Percentiles rank a stretch among this genome's conserved stretches.
Evolutionary conservation across 2,888 invertebrate genomes (phyloP).

Genomic region (Lamellibrachia satsuma): DNA sequence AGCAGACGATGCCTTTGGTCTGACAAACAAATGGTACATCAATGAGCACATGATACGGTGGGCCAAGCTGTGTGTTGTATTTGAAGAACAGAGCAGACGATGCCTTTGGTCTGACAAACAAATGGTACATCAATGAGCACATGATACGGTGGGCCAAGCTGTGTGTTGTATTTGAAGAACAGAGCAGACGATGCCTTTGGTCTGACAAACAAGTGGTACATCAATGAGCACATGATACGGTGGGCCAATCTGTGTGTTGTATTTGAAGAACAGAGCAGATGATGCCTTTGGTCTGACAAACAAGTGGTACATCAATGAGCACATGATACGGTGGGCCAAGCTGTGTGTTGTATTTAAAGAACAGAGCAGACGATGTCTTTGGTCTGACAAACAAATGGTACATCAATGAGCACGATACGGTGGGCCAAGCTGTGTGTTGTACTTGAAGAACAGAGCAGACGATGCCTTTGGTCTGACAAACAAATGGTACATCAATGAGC

Average conservation of each 20-base stretch:
- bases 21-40: slow-evolving; percentile 69
- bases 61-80: slow-evolving; percentile 98
- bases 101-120: slow-evolving; percentile 56
- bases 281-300: slow-evolving; percentile 67
- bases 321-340: slow-evolving; percentile 99
- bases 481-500: too few relatives aligned
- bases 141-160: slow-evolving; percentile 98
- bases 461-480: too few relatives aligned
- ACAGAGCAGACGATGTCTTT: slow-evolving; percentile 82
- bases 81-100: slow-evolving; percentile 95
- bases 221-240: slow-evolving; percentile 77
- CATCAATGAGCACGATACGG: too few relatives aligned
- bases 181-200: slow-evolving; percentile 80
- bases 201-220: slow-evolving; percentile 41
- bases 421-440: too few relatives aligned
- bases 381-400: slow-evolving; percentile 57
- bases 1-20: slow-evolving; percentile 77
- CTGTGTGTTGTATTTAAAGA: slow-evolving; percentile 83
- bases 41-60: slow-evolving; percentile 95
- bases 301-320: slow-evolving; percentile 75
- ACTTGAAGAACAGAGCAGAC: too few relatives aligned
- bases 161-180: slow-evolving; percentile 97
- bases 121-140: slow-evolving; percentile 79
- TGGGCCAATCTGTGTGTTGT: slow-evolving; percentile 97
- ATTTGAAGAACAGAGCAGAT: slow-evolving; percentile 95